Evolutionary conservation across 2,888 invertebrate species (phyloP).

Genomic region (Callinectes sapidus): DNA sequence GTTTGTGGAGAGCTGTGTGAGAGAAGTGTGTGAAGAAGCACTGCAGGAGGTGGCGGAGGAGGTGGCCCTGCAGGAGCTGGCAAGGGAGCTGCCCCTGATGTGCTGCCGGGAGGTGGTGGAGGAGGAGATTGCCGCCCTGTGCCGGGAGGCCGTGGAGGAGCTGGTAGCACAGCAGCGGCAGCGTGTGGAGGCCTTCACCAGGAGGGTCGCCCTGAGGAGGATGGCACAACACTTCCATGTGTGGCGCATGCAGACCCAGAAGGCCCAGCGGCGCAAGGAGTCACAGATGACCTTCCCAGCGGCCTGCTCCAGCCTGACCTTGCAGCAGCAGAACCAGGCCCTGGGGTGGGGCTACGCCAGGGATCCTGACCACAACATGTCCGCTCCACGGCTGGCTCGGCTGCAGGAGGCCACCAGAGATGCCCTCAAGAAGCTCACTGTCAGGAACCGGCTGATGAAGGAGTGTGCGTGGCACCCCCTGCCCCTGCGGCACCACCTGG

Average conservation of each 20-base stretch:
- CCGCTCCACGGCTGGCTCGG: conserved; percentile 24
- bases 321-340: conserved; percentile 48
- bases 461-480: conserved; percentile 56
- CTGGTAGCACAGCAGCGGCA: conserved; percentile 36
- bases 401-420: background rate
- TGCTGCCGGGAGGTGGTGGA: conserved; percentile 24
- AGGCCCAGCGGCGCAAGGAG: conserved; percentile 51
- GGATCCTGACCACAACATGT: conserved; percentile 39
- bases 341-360: conserved; percentile 67
- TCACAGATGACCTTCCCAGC: conserved; percentile 64
- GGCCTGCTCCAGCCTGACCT: conserved; percentile 39
- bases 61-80: background rate
- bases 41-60: conserved; percentile 43
- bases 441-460: conserved; percentile 42
- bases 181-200: conserved; percentile 12
- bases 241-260: conserved; percentile 52
- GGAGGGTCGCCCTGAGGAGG: conserved; percentile 37
- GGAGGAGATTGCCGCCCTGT: background rate
- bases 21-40: conserved; percentile 43
- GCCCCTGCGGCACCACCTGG: conserved; percentile 36
- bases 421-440: conserved; percentile 15
- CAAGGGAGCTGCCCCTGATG: conserved; percentile 43
- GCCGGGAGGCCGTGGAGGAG: conserved; percentile 21
- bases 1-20: conserved; percentile 19
- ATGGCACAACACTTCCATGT: conserved; percentile 32